A percentile compares a stretch with the other conserved stretches of the same genome.
Conservation (phyloP, 1,140 invertebrate species). For the Drosophila azteca region DNA sequence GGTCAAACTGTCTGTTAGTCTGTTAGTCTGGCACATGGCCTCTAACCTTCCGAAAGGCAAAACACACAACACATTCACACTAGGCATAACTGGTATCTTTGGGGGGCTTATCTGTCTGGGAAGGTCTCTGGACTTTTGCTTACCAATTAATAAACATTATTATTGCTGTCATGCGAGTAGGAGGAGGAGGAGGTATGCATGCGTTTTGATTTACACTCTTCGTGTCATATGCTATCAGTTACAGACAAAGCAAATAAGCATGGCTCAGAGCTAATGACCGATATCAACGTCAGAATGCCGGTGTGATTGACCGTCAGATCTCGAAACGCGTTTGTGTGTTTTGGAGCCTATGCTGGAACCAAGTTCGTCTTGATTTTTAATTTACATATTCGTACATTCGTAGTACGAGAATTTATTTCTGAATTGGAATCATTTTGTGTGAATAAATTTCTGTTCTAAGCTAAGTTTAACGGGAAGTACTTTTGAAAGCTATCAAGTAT, state of each 20-base stretch:
- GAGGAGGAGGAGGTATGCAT: background rate
- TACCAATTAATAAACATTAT: slow-evolving; percentile 54
- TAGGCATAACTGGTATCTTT: background rate
- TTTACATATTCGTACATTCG: too few species aligned
- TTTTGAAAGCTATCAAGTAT: too few species aligned
- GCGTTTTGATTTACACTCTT: slow-evolving; percentile 45
- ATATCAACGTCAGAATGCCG: slow-evolving; percentile 24
- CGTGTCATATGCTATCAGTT: slow-evolving; percentile 39
- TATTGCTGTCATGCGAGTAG: slow-evolving; percentile 41
- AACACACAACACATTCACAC: background rate
- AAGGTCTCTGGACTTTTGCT: slow-evolving; percentile 29
- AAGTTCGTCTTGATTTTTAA: background rate
- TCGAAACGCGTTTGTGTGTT: background rate
- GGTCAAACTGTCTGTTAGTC: slow-evolving; percentile 23
- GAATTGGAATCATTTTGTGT: too few species aligned
- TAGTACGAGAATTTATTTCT: too few species aligned
- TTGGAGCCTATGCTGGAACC: background rate
- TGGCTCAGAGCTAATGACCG: slow-evolving; percentile 49
- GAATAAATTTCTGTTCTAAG: too few species aligned
- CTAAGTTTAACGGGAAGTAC: too few species aligned
- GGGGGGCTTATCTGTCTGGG: slow-evolving; percentile 28
- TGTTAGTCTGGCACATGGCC: background rate
- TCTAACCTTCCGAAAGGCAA: background rate
- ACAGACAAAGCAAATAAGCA: slow-evolving; percentile 34
- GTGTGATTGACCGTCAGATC: slow-evolving; percentile 28